Percentiles rank a stretch among this genome's conserved stretches.
phyloP scores from a whole-genome alignment of 1,140 invertebrate species.

The Pantala flavescens region DNA sequence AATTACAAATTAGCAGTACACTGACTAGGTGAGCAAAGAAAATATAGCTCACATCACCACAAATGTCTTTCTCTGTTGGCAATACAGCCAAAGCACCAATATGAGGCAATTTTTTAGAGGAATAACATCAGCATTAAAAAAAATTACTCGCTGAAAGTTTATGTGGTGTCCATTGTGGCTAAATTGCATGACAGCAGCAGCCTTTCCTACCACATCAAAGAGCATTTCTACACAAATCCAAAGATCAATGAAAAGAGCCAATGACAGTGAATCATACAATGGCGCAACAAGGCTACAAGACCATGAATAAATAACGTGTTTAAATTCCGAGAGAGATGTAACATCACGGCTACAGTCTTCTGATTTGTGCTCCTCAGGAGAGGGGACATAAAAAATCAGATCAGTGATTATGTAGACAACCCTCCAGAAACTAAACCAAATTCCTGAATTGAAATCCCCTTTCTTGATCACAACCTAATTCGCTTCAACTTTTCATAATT shows the following conservation, averaged over 20 bases:
- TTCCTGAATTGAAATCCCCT: background rate
- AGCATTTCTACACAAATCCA: background rate
- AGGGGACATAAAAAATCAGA: background rate
- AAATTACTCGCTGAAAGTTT: background rate
- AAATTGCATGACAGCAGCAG: background rate
- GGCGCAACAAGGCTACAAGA: background rate
- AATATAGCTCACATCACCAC: slow-evolving; percentile 5
- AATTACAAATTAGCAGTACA: background rate
- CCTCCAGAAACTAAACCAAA: background rate
- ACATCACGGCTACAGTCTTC: background rate
- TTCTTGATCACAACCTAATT: background rate
- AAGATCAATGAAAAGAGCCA: slow-evolving; percentile 6
- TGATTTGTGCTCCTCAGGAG: background rate
- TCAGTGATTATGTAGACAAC: background rate
- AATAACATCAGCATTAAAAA: background rate
- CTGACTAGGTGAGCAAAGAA: slow-evolving; percentile 1
- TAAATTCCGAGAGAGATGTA: background rate
- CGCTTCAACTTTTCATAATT: background rate
- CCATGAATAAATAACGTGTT: background rate
- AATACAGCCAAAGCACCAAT: background rate
- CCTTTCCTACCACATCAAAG: background rate
- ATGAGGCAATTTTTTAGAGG: slow-evolving; percentile 2
- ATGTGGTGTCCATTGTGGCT: background rate
- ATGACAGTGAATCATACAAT: background rate
- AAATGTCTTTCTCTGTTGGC: slow-evolving; percentile 5